Base-by-base conservation (phyloP, 2,888 invertebrate genomes). In the Nymphalis c-album region DNA sequence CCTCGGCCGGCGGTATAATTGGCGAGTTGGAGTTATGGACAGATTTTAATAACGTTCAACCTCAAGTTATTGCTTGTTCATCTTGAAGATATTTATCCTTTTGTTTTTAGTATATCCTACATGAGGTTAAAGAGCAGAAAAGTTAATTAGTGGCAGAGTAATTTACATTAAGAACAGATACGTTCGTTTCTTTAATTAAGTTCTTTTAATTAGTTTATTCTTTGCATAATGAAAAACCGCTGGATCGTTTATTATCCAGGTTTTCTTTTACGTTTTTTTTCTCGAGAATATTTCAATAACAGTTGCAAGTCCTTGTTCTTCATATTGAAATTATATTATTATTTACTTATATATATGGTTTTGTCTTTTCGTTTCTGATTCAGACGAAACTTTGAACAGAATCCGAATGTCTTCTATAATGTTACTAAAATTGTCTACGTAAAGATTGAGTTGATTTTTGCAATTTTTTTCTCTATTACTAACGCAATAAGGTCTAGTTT, bases 1-100 rank as follows among this genome's bases (percentile, higher is more conserved):
- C 94, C 84, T 75, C 76, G 81, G 75, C 80, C 80, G 74, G 77
- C 79, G 75, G 76, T 77, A 83, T 86, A 87, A 87, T 86, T 87
- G 87, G 83, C 76, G 77, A 75, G 76, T 75, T 74, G 74, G 81
- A 84, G 83, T 82, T 86, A 85, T 83, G 85, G 83, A 82, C 82
- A 81, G 83, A 81, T 77, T 78, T 82, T 83, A 83, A 82, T 83
- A 83, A 83, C 79, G 75, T 73, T 73, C 72, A 76, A 73, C 77
- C 76, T 71, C 73, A 77, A 81, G 76, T 80, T 82, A 82, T 76
- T 76, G 76, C 70, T 70, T 72, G 71, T 75, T 73, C 69, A 70
- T 74, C 70, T 76, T 76, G 75, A 75, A 46, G 62, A 60, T 50
- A 64, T 63, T 57, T 76, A 71, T 76, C 40, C 13, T 40, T 75